Conservation (phyloP, 1,140 invertebrate genomes). For the Drosophila erecta region DNA sequence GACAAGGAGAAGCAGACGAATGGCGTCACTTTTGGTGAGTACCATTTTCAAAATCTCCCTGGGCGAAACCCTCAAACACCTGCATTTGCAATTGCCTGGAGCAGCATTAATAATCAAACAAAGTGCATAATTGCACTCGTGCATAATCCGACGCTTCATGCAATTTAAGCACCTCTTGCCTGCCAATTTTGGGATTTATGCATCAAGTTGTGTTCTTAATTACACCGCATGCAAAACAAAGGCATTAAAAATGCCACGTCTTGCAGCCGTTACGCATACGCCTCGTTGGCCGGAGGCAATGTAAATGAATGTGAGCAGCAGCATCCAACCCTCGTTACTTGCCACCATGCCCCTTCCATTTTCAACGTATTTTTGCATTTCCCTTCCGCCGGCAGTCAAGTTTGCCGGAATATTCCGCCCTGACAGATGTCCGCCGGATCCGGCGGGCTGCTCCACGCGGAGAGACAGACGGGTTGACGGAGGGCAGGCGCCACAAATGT, state of each 20-base stretch:
- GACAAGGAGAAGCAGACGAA: conserved; percentile 84
- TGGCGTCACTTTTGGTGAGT: conserved; percentile 84
- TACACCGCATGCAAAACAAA: conserved; percentile 66
- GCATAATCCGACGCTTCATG: conserved; percentile 60
- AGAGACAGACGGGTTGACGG: conserved; percentile 15
- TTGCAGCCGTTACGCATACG: conserved; percentile 65
- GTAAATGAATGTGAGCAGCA: conserved; percentile 69
- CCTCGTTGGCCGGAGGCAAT: conserved; percentile 57
- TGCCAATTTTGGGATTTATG: conserved; percentile 47
- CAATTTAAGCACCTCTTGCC: conserved; percentile 35
- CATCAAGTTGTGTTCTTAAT: conserved; percentile 76
- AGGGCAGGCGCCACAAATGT: conserved; percentile 15
- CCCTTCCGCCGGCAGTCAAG: conserved; percentile 23
- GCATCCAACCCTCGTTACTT: background rate
- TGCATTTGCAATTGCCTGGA: conserved; percentile 45
- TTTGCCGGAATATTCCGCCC: conserved; percentile 35
- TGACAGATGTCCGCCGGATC: conserved; percentile 46
- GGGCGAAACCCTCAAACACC: no score
- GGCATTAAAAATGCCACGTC: conserved; percentile 65
- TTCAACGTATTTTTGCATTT: conserved; percentile 38
- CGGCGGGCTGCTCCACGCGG: conserved; percentile 19
- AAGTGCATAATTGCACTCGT: conserved; percentile 74
- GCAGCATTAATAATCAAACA: conserved; percentile 37
- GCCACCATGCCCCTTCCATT: conserved; percentile 1
- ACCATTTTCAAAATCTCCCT: no score